Percentiles rank a stretch among this genome's conserved stretches.
phyloP scores from a whole-genome alignment of 2,888 invertebrate species.

The Epirrhoe alternata region DNA sequence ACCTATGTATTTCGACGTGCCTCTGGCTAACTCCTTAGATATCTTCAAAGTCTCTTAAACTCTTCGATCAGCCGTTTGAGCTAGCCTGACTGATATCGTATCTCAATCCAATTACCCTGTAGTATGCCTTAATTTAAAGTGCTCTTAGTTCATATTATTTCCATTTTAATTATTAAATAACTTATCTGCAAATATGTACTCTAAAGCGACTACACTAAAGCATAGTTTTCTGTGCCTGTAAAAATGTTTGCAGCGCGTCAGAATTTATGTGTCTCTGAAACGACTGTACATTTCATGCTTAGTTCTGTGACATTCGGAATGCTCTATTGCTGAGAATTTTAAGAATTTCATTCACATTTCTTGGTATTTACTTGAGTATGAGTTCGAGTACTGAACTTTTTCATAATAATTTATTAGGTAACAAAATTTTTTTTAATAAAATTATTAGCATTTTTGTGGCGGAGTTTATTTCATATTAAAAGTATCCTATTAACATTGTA shows the following conservation, averaged over 20 bases:
- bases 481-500: too few species aligned
- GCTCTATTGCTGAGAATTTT: conserved; percentile 10
- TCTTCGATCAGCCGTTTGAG: neutral
- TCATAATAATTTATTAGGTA: too few species aligned
- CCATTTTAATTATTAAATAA: neutral
- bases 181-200: conserved; percentile 2
- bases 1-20: too few species aligned
- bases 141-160: neutral
- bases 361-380: too few species aligned
- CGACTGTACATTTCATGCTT: conserved; percentile 40
- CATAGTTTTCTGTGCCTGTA: neutral
- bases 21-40: too few species aligned
- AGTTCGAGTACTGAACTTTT: too few species aligned
- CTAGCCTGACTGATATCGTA: neutral
- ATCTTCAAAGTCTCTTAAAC: too few species aligned
- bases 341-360: neutral
- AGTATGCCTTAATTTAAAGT: conserved; percentile 1
- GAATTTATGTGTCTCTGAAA: conserved; percentile 17
- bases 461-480: too few species aligned
- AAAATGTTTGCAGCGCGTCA: neutral
- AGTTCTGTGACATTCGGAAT: conserved; percentile 37
- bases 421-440: too few species aligned
- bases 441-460: too few species aligned
- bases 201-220: neutral
- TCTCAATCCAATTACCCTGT: conserved; percentile 3